A percentile compares a stretch with the other conserved stretches of the same genome.
Conservation (phyloP, 2,888 invertebrate genomes). For the Hypomecis atomaria region DNA sequence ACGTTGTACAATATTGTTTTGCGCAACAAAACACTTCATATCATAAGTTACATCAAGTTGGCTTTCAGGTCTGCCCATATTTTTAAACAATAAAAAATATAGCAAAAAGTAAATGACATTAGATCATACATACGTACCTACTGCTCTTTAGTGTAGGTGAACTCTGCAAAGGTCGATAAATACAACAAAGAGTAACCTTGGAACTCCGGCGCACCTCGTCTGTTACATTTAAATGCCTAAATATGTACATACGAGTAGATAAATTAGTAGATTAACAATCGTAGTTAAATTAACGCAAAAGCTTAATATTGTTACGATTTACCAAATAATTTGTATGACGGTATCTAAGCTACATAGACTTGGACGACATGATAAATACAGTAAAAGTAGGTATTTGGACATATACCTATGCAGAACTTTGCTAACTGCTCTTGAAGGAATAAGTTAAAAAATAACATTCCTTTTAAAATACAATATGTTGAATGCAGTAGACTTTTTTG, state of each 20-base stretch:
- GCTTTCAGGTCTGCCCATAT: constrained; percentile 3
- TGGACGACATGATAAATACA: too few relatives aligned
- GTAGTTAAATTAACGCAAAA: neutral
- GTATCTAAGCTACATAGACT: too few relatives aligned
- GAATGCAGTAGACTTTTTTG: too few relatives aligned
- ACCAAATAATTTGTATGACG: too few relatives aligned
- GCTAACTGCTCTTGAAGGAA: too few relatives aligned
- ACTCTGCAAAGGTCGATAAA: constrained; percentile 56
- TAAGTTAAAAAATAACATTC: too few relatives aligned
- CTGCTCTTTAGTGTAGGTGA: constrained; percentile 40
- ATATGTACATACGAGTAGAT: constrained; percentile 23
- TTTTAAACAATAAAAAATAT: constrained; percentile 7
- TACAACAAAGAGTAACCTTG: constrained; percentile 60
- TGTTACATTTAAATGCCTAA: constrained; percentile 39
- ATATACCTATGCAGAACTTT: too few relatives aligned
- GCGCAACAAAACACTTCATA: too few relatives aligned
- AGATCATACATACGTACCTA: constrained; percentile 26
- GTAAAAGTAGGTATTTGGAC: too few relatives aligned
- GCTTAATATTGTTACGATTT: too few relatives aligned
- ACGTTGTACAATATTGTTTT: too few relatives aligned
- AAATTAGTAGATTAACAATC: constrained; percentile 19
- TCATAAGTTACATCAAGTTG: neutral
- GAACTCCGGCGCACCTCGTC: constrained; percentile 53
- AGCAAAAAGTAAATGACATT: constrained; percentile 30
- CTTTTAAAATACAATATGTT: too few relatives aligned